Base-by-base conservation (phyloP, 1,140 invertebrate species). In the Drosophila funebris region DNA sequence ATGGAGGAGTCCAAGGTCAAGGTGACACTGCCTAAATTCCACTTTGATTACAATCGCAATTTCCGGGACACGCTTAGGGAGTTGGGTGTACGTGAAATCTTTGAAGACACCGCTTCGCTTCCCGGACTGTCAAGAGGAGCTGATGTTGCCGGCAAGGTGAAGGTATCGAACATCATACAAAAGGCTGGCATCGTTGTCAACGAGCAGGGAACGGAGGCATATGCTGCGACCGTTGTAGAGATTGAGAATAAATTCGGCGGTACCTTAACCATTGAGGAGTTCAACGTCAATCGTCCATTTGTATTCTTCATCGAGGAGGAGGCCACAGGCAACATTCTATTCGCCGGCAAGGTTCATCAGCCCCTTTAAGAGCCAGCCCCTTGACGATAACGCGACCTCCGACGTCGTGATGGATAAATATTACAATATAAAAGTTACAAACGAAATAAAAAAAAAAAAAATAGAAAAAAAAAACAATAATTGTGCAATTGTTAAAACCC, bases 161-260 rank as follows among this genome's bases (percentile, higher is more conserved):
- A 93, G 24, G 94, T 98, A 0, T 95, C 95, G 0, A 94, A 95
- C 66, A 93, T 97, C 11, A 69, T 97, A 20, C 97, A 98, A 85
- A 96, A 97, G 80, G 93, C 95, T 43, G 96, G 96, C 52, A 95
- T 98, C 33, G 95, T 96, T 89, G 94, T 97, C 1, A 96, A 97
- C 81, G 97, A 98, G 92, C 92, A 96, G 73, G 97, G 97, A 39
- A 97, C 94, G 31, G 93, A 94, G 3, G 96, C 95, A 3, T 96
- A 94, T 80, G 95, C 95, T 0, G 95, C 95, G 5, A 97, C 97
- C 66, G 95, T 94, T 73, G 92, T 96, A 13, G 92, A 94, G 18
- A 92, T 96, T 5, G 94, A 93, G 2, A 96, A 96, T 83, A 96
- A 96, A 92, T 96, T 96, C 62, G 94, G 94, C 0, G 94, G 93